Conservation (phyloP, 2,888 invertebrate species). For the Tanytarsus gracilentus region DNA sequence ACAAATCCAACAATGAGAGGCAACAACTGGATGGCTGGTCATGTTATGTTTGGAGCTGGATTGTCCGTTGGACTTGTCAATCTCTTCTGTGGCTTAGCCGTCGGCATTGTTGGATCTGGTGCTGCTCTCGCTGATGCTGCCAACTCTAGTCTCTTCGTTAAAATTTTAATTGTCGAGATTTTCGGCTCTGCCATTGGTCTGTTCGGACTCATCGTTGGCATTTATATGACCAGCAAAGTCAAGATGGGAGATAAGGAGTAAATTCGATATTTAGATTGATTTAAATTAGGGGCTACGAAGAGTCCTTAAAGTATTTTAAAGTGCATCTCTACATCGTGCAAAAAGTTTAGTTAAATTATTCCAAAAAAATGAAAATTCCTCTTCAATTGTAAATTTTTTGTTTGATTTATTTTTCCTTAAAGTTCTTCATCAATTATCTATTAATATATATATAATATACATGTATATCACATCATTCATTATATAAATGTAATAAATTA, state of each 20-base stretch:
- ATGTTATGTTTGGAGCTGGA: slow-evolving; percentile 93
- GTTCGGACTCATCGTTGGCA: slow-evolving; percentile 94
- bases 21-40: slow-evolving; percentile 77
- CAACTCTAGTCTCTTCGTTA: slow-evolving; percentile 91
- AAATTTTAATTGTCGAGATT: slow-evolving; percentile 97
- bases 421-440: not conserved
- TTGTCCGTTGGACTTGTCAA: slow-evolving; percentile 92
- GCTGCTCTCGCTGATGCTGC: slow-evolving; percentile 98
- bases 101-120: slow-evolving; percentile 97
- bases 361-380: too few species aligned
- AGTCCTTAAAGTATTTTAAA: too few species aligned
- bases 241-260: slow-evolving; percentile 62
- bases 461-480: not conserved
- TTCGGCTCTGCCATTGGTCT: slow-evolving; percentile 98
- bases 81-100: slow-evolving; percentile 82
- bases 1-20: slow-evolving; percentile 43
- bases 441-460: too few species aligned
- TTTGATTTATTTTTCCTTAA: not conserved
- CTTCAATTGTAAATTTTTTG: not conserved
- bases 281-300: too few species aligned
- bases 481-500: not conserved
- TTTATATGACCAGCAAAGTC: slow-evolving; percentile 54
- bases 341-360: too few species aligned
- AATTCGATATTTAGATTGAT: too few species aligned
- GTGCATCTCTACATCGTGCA: too few species aligned